Conservation (phyloP, 2,797 vertebrate species). For the Pangasius larnaudii region DNA sequence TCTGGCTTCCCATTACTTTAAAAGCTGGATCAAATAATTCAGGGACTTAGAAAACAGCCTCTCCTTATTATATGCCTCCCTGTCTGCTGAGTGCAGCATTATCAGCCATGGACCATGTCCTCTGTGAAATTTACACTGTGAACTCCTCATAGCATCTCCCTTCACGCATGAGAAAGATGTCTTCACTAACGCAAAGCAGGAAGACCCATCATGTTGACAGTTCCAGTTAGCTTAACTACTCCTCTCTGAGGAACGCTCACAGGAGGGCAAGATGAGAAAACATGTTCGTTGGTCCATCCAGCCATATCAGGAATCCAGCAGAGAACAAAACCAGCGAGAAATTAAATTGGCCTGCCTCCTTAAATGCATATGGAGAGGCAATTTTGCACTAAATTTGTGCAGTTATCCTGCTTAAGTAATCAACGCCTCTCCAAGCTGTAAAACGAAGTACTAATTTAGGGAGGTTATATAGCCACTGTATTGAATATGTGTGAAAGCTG, state of each 20-base stretch:
- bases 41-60: background rate
- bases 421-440: conserved; percentile 43
- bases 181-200: conserved; percentile 17
- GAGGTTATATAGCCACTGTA: background rate
- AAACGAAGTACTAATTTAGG: conserved; percentile 25
- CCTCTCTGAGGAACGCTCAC: conserved; percentile 10
- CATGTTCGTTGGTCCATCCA: conserved; percentile 23
- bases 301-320: conserved; percentile 18
- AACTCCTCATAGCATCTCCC: background rate
- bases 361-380: conserved; percentile 32
- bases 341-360: background rate
- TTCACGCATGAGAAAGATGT: background rate
- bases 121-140: background rate
- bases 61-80: background rate
- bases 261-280: conserved; percentile 38
- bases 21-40: conserved; percentile 13
- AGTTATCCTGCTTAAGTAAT: conserved; percentile 52
- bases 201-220: conserved; percentile 29
- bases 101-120: conserved; percentile 11
- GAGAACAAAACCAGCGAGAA: conserved; percentile 20
- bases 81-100: background rate
- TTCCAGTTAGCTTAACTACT: conserved; percentile 13
- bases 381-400: conserved; percentile 50
- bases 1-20: background rate
- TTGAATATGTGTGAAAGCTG: conserved; percentile 20